phyloP scores from a whole-genome alignment of 2,888 invertebrate species.

The Scaptomyza cyrtandrae region DNA sequence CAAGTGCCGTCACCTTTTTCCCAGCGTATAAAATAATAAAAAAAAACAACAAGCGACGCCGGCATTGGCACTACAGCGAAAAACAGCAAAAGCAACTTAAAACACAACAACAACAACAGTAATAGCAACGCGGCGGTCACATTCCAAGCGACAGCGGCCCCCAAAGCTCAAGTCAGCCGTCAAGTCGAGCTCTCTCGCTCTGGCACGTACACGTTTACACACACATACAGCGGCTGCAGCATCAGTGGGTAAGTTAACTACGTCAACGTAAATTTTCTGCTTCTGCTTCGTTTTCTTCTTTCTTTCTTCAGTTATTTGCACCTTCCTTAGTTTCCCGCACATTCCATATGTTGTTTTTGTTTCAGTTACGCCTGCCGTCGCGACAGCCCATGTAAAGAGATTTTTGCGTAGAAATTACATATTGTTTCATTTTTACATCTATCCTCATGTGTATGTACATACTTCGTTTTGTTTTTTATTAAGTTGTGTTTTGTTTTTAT shows the following conservation, averaged over 20 bases:
- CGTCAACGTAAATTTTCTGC: constrained; percentile 55
- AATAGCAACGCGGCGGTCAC: constrained; percentile 38
- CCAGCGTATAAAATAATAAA: constrained; percentile 23
- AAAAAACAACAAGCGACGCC: constrained; percentile 39
- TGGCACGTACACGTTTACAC: neutral
- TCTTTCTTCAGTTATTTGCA: constrained; percentile 26
- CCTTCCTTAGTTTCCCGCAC: neutral
- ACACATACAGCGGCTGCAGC: constrained; percentile 24
- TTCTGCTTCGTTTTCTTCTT: constrained; percentile 40
- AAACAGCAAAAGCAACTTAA: constrained; percentile 14
- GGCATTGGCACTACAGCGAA: constrained; percentile 46
- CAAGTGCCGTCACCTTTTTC: constrained; percentile 48
- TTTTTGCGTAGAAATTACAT: constrained; percentile 61
- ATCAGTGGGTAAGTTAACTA: constrained; percentile 64
- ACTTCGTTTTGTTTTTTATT: neutral
- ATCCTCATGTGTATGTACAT: constrained; percentile 17
- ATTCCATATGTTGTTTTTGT: constrained; percentile 19
- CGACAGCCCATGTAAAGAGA: constrained; percentile 35
- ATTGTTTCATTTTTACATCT: constrained; percentile 48
- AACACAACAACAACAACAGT: constrained; percentile 8
- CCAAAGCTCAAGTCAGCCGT: constrained; percentile 60
- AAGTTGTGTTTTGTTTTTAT: constrained; percentile 12
- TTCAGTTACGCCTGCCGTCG: constrained; percentile 36
- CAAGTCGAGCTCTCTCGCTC: constrained; percentile 28
- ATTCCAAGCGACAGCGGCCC: constrained; percentile 54